Base-by-base conservation (phyloP, 2,113 vertebrate genomes). In the Rhinolophus ferrumequinum region DNA sequence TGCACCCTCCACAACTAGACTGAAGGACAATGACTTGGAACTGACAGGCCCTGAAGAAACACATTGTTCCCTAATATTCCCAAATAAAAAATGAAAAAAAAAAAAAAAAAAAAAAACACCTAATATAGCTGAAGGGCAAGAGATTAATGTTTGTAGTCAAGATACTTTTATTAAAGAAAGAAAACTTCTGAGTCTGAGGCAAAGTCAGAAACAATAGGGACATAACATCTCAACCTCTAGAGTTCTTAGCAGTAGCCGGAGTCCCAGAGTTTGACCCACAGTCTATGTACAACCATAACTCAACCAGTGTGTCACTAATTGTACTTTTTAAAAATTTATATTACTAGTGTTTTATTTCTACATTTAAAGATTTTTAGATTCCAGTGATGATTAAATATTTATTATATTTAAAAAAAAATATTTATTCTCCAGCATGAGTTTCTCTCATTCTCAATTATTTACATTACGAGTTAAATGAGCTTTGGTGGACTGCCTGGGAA, bases 401-500 rank as follows among this genome's bases (percentile, higher is more conserved):
- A 64, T 73, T 90, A 54, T 47, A 47, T 75, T 94, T 95, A 50
- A 86, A 92, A 92, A 92, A 16, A 66, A 93, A 88, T 76, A 77
- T 30, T 93, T 93, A 75, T 62, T 81, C 47, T 80, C 44, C 6
- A 77, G 18, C 6, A 28, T 88, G n/a, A 38, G 9, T 82, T 44
- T 85, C 50, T 26, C 35, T 92, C 38, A 76, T 84, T 94, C 24
- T 62, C 69, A 88, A 21, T 81, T 72, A 62, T 16, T 92, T 87
- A 56, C 58, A 82, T 76, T 30, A 73, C 67, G 82, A 82, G 56
- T 88, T 82, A 81, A 77, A 56, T 26, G 24, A 33, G 52, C 1
- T 56, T 94, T 79, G 15, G 28, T 82, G 30, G 13, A 56, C 30
- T 73, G 30, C 50, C 50, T 94, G 96, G 96, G 95, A 97, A 95